Conservation (phyloP, 2,888 invertebrate species). For the Syrphus vitripennis region DNA sequence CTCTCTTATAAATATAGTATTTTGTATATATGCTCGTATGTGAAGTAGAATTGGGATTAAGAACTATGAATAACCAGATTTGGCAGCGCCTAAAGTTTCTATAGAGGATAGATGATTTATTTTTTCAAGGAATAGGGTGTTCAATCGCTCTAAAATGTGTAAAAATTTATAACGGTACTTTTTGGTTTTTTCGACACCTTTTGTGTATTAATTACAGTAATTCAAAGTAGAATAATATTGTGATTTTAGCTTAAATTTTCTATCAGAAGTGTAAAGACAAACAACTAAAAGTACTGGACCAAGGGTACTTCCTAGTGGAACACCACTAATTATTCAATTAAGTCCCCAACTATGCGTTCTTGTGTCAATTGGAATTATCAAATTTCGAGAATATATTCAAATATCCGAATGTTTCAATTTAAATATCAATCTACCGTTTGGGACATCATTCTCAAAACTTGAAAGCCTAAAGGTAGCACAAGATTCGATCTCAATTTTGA, state of each 20-base stretch:
- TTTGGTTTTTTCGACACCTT: too few relatives aligned
- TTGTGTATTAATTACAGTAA: too few relatives aligned
- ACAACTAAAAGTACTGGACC: background rate
- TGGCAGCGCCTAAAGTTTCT: conserved; percentile 23
- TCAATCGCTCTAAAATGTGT: background rate
- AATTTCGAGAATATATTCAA: background rate
- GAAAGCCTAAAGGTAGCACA: too few relatives aligned
- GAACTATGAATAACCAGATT: conserved; percentile 70
- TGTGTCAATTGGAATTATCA: background rate
- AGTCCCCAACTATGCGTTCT: background rate
- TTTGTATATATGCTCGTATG: too few relatives aligned
- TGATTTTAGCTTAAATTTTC: too few relatives aligned
- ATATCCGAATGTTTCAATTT: background rate
- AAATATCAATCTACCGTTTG: background rate
- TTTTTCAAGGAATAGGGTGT: background rate
- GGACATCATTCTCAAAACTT: too few relatives aligned
- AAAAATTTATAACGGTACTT: too few relatives aligned
- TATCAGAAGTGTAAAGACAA: too few relatives aligned
- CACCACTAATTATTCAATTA: background rate
- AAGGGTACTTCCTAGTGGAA: background rate
- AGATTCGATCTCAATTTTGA: too few relatives aligned
- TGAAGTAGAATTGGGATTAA: conserved; percentile 62
- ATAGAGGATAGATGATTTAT: background rate
- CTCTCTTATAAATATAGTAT: background rate
- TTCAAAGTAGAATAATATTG: too few relatives aligned